Evolutionary conservation across 2,113 vertebrate genomes (phyloP).

Genomic region (Lampris megalopsis): DNA sequence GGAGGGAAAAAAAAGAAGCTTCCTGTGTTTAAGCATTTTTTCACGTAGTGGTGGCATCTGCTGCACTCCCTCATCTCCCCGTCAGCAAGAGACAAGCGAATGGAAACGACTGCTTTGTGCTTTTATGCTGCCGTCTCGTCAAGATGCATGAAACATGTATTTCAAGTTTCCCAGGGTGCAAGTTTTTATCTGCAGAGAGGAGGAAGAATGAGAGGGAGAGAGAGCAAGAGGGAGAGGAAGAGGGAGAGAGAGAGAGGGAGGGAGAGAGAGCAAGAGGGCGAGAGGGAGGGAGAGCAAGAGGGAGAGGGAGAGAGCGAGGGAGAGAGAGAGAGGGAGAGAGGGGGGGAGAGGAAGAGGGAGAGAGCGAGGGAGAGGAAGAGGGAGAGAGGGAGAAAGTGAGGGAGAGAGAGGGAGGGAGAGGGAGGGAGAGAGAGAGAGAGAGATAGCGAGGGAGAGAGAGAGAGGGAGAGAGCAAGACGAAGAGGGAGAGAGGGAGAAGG

Average conservation of each 20-base stretch:
- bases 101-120: conserved; percentile 80
- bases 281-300: no score
- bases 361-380: no score
- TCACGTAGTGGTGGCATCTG: conserved; percentile 80
- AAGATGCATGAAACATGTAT: conserved; percentile 74
- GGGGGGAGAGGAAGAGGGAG: no score
- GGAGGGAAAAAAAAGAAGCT: conserved; percentile 56
- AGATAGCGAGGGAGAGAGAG: not conserved
- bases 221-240: not conserved
- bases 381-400: no score
- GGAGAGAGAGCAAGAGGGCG: conserved; percentile 37
- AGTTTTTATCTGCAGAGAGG: conserved; percentile 63
- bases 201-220: conserved; percentile 46
- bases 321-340: no score
- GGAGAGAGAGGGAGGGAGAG: no score
- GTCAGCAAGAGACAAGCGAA: conserved; percentile 82
- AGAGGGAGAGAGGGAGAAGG: not conserved
- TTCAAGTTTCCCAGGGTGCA: conserved; percentile 58
- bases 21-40: conserved; percentile 75
- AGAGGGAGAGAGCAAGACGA: not conserved
- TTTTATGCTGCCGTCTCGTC: conserved; percentile 70
- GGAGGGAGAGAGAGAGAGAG: no score
- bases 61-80: conserved; percentile 71
- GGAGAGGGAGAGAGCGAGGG: no score
- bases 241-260: not conserved